These are phyloP conservation scores for Tenualosa ilisha DNA, from an alignment of 2,797 vertebrate genomes.

Conservation along the genomic window DNA sequence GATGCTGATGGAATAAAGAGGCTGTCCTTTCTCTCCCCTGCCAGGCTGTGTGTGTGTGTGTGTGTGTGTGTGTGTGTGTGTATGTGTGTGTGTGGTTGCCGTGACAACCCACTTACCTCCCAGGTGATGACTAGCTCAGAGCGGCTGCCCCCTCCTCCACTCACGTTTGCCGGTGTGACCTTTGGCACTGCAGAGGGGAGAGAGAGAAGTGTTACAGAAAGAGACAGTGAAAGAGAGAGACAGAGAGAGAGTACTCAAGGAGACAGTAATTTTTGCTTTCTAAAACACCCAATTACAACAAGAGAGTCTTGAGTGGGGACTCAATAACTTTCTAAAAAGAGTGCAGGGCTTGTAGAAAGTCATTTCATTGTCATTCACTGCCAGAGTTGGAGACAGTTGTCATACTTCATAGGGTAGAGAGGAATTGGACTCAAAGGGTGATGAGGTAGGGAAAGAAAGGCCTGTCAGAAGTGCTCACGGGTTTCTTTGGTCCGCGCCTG, in stretches of 20 bases:
- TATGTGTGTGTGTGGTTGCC: conserved; percentile 34
- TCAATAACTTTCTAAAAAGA: background rate
- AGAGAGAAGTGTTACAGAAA: background rate
- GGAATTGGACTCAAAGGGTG: background rate
- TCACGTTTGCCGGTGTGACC: conserved; percentile 94
- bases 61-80: conserved; percentile 25
- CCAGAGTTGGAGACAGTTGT: background rate
- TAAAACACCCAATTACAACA: background rate
- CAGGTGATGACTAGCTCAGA: conserved; percentile 98
- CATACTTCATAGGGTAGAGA: background rate
- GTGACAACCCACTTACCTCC: conserved; percentile 83
- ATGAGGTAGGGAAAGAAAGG: background rate
- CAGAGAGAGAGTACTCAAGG: background rate
- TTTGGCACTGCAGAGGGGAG: conserved; percentile 83
- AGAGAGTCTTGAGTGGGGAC: background rate
- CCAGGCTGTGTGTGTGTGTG: background rate
- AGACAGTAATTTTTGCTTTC: background rate
- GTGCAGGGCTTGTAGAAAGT: background rate
- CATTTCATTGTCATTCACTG: background rate
- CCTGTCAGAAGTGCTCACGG: conserved; percentile 75
- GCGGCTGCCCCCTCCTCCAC: conserved; percentile 94
- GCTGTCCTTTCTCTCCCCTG: conserved; percentile 51
- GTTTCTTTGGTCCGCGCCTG: conserved; percentile 91
- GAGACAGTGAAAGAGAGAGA: background rate
- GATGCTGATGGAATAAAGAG: conserved; percentile 55